phyloP scores from a whole-genome alignment of 2,113 vertebrate genomes.

The Camelus bactrianus region DNA sequence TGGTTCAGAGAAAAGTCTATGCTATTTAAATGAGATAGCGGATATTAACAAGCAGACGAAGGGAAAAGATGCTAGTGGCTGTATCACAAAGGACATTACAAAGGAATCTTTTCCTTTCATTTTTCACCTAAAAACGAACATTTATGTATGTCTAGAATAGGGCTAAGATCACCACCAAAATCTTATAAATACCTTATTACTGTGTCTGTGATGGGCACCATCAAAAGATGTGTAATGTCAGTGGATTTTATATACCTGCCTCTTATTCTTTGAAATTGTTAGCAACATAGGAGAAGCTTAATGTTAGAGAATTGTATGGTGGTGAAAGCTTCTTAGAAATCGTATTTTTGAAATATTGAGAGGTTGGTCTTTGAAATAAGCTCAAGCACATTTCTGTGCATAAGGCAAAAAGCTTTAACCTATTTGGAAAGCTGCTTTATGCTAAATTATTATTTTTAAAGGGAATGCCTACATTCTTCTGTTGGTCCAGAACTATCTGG shows the following conservation, averaged over 20 bases:
- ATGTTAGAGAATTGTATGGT: neutral
- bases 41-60: neutral
- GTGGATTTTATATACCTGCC: neutral
- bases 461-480: neutral
- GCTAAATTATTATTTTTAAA: neutral
- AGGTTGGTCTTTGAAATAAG: neutral
- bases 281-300: neutral
- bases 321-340: neutral
- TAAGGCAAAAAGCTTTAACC: neutral
- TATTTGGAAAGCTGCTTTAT: neutral
- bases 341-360: neutral
- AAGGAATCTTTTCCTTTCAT: neutral
- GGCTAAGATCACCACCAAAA: neutral
- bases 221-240: neutral
- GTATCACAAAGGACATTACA: neutral
- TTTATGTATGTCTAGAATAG: fast-evolving
- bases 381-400: neutral
- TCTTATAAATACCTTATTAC: neutral
- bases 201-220: neutral
- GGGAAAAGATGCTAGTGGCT: neutral
- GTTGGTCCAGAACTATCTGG: neutral
- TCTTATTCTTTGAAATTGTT: neutral
- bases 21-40: neutral
- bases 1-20: neutral
- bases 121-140: neutral